Conservation (phyloP, 2,888 invertebrate species). For the Gymnocheta viridis region DNA sequence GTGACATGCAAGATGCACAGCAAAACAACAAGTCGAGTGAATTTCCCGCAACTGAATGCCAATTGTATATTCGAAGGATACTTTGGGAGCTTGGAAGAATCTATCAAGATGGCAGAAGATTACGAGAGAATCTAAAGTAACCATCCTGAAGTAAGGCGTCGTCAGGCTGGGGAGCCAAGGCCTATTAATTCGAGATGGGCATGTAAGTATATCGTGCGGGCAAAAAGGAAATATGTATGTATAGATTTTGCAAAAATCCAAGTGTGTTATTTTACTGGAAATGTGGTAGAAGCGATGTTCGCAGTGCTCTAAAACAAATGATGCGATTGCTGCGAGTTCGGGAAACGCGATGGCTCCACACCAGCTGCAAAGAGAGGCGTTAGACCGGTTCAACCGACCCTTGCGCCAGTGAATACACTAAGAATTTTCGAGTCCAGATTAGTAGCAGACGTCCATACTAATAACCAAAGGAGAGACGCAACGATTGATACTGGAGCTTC, state of each 20-base stretch:
- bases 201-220: constrained; percentile 1
- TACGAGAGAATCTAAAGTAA: background rate
- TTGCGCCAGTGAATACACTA: constrained; percentile 1
- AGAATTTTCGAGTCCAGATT: background rate
- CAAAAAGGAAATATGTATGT: background rate
- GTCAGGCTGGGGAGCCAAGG: too few relatives aligned
- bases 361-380: constrained; percentile 16
- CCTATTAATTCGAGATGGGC: background rate
- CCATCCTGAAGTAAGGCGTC: background rate
- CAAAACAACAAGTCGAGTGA: background rate
- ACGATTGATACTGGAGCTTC: constrained; percentile 20
- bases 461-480: background rate
- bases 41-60: constrained; percentile 7
- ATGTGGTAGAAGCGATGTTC: background rate
- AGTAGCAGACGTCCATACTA: background rate
- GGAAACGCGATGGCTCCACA: background rate
- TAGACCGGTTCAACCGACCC: background rate
- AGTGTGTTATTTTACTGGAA: constrained; percentile 17
- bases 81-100: background rate
- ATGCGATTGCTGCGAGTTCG: background rate
- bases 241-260: constrained; percentile 4
- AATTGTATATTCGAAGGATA: background rate
- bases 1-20: background rate
- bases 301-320: background rate
- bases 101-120: background rate